A percentile compares a stretch with the other conserved stretches of the same genome.
phyloP scores from a whole-genome alignment of 2,113 vertebrate species.

The Nipponia nippon region DNA sequence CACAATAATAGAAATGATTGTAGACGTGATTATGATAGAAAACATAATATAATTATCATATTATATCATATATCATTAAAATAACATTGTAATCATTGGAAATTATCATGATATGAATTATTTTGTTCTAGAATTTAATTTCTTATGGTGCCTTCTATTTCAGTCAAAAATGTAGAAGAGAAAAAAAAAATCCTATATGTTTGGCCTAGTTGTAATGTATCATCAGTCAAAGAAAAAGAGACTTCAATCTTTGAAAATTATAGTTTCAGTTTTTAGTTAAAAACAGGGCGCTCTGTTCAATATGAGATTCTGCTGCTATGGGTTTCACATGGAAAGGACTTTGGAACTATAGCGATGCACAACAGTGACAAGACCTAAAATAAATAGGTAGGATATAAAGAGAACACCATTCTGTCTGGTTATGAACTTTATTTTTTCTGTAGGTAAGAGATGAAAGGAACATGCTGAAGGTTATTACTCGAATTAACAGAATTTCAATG shows the following conservation, averaged over 20 bases:
- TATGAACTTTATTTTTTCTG: neutral
- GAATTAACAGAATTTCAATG: constrained; percentile 87
- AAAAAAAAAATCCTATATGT: neutral
- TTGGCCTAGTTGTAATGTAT: neutral
- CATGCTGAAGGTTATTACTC: constrained; percentile 92
- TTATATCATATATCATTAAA: neutral
- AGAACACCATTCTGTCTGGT: neutral
- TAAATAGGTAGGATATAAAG: neutral
- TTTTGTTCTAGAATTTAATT: neutral
- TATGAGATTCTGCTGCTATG: neutral
- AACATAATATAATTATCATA: neutral
- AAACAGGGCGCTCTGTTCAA: neutral
- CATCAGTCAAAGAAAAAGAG: neutral
- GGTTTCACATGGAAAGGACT: neutral
- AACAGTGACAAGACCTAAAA: neutral
- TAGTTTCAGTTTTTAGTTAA: neutral
- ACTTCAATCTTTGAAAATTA: neutral
- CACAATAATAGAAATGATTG: neutral
- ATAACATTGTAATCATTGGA: neutral
- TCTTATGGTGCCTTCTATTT: neutral
- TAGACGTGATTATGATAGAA: neutral
- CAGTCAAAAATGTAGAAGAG: neutral
- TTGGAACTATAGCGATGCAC: neutral
- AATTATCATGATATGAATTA: neutral
- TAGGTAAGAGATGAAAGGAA: constrained; percentile 93